Evolutionary conservation across 2,797 vertebrate species (phyloP).

Genomic region (Graptemys geographica): DNA sequence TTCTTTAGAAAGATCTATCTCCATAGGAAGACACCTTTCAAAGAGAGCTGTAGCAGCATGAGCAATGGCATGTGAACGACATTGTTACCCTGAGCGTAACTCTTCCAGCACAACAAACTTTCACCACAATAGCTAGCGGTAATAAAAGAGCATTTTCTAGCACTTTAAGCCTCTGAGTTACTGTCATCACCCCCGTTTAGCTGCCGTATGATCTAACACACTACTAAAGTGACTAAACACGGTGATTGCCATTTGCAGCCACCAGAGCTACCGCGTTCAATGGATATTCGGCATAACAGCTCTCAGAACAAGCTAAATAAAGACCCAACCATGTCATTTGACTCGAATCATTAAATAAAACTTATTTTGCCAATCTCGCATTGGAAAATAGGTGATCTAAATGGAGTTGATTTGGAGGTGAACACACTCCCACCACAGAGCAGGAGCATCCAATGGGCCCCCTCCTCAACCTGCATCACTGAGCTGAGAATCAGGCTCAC

Average conservation of each 20-base stretch:
- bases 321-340: fast-evolving
- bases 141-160: neutral
- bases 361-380: fast-evolving
- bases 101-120: neutral
- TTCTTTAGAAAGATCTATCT: neutral
- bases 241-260: fast-evolving
- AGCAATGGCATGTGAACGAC: fast-evolving
- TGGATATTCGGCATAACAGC: fast-evolving
- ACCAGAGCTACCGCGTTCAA: fast-evolving
- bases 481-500: fast-evolving
- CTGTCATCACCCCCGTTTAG: neutral
- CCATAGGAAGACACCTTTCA: neutral
- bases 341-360: fast-evolving
- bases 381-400: fast-evolving
- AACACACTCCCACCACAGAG: fast-evolving
- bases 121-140: neutral
- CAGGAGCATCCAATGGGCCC: fast-evolving
- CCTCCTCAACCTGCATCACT: neutral
- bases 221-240: fast-evolving
- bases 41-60: fast-evolving
- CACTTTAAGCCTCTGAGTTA: neutral
- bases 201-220: neutral
- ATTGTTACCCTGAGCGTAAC: fast-evolving
- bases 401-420: fast-evolving
- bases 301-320: fast-evolving